Evolutionary conservation across 2,797 vertebrate species (phyloP), one percentile per base, ranked within the genome.

Genomic region (Podarcis siculus): DNA sequence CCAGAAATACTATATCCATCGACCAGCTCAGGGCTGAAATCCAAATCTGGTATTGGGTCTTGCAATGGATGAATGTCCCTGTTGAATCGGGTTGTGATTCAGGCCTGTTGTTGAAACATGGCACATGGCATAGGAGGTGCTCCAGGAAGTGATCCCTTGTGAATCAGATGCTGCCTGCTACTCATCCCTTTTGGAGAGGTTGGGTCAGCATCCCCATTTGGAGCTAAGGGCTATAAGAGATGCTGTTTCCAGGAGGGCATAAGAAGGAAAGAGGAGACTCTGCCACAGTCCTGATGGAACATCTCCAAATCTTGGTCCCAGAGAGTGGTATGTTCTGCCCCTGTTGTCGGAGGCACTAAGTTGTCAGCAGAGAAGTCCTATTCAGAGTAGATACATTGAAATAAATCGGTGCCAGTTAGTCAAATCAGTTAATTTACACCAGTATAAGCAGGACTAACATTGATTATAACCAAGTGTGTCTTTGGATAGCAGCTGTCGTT

Each of bases 71-170:
- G 64, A 39, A 42, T 85, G 9, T 71, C 27, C 23, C 42, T 72
- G 55, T 72, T 25, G 87, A 30, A 91, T 37, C 30, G 79, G 71
- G 92, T 94, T 32, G 92, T 94, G 92, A 0, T 0, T 1, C 37
- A 82, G 61, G 21, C 72, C 30, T 79, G 87, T 89, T 92, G 94
- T 55, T 71, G 85, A 82, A 45, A 94, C 1, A 9, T 30, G 87
- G 93, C 92, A 64, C 23, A 91, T 82, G 72, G 87, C 23, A 91
- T 82, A 67, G 87, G 88, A 23, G 30, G 10, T 7, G 45, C 77
- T 42, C 7, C 89, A 66, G 32, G 66, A 2, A 37, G 86, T 66
- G 42, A 2, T 79, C 89, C 84, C 89, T 37, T 61, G 27, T 0
- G 2, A 76, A n/a, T 80, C 87, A 30, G 6, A 45, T 0, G 5